Evolutionary conservation across 2,113 vertebrate genomes (phyloP).

Genomic region (Megaleporinus macrocephalus): DNA sequence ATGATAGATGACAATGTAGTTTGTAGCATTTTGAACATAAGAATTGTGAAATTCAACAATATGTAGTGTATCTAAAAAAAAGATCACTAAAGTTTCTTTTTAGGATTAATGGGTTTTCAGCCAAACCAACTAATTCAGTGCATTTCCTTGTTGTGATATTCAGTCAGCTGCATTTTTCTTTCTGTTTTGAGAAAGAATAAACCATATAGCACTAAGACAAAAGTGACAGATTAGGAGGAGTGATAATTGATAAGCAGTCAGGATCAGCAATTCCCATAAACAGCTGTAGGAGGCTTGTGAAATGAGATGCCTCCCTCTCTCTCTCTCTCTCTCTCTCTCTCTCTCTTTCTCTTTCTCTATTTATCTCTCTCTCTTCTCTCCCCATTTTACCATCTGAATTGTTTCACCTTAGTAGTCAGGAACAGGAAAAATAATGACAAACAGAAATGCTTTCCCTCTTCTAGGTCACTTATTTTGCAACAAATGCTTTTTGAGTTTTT

Average conservation of each 20-base stretch:
- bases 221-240: conserved; percentile 24
- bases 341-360: conserved; percentile 9
- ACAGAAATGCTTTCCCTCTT: neutral
- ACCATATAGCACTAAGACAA: conserved; percentile 5
- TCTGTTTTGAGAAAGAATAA: neutral
- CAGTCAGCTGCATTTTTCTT: neutral
- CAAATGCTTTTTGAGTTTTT: conserved; percentile 5
- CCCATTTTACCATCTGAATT: neutral
- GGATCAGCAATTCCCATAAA: conserved; percentile 33
- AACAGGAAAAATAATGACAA: neutral
- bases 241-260: conserved; percentile 47
- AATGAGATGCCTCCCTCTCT: conserved; percentile 29
- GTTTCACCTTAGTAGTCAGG: neutral
- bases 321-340: conserved; percentile 12
- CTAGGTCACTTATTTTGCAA: conserved; percentile 8
- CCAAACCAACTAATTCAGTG: neutral
- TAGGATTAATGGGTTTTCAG: too few species aligned
- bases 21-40: too few species aligned
- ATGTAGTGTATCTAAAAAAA: too few species aligned
- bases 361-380: too few species aligned
- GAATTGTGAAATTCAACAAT: too few species aligned
- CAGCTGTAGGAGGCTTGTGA: conserved; percentile 48
- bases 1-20: too few species aligned
- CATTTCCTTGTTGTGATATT: neutral
- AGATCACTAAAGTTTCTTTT: too few species aligned